Conservation (phyloP, 2,113 vertebrate species). For the Xyrauchen texanus region DNA sequence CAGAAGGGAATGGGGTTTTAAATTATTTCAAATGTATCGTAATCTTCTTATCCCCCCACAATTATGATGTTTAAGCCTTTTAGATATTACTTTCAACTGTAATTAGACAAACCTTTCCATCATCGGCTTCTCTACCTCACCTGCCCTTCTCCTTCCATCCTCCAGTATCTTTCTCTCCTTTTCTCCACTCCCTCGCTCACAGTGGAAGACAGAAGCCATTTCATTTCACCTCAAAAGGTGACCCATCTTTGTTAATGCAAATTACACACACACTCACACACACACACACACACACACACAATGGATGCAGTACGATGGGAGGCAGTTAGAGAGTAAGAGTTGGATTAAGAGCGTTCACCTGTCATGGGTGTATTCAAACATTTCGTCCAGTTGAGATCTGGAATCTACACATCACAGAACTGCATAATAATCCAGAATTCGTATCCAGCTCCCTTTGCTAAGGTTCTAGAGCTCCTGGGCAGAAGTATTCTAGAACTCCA, state of each 20-base stretch:
- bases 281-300: neutral
- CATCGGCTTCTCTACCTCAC: conserved; percentile 12
- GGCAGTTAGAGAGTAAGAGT: neutral
- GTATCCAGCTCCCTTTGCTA: neutral
- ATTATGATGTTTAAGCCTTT: neutral
- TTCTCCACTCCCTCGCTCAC: conserved; percentile 17
- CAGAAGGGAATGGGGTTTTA: conserved; percentile 17
- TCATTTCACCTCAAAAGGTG: conserved; percentile 41
- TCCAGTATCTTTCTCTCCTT: conserved; percentile 36
- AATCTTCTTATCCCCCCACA: neutral
- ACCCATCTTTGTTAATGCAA: conserved; percentile 10
- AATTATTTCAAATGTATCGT: conserved; percentile 22
- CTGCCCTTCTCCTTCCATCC: neutral
- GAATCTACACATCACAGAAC: conserved; percentile 10
- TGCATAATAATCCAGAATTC: neutral
- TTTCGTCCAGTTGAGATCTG: neutral
- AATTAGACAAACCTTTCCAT: neutral
- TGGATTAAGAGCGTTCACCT: neutral
- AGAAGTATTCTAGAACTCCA: conserved; percentile 27
- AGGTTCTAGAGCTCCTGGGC: neutral
- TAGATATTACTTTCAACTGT: conserved; percentile 3
- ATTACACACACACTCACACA: conserved; percentile 6
- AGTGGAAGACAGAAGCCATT: conserved; percentile 44
- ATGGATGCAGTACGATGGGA: conserved; percentile 17
- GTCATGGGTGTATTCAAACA: neutral